These are phyloP conservation scores for Anticlea derivata DNA, from an alignment of 2,888 invertebrate genomes.

Conservation along the genomic window DNA sequence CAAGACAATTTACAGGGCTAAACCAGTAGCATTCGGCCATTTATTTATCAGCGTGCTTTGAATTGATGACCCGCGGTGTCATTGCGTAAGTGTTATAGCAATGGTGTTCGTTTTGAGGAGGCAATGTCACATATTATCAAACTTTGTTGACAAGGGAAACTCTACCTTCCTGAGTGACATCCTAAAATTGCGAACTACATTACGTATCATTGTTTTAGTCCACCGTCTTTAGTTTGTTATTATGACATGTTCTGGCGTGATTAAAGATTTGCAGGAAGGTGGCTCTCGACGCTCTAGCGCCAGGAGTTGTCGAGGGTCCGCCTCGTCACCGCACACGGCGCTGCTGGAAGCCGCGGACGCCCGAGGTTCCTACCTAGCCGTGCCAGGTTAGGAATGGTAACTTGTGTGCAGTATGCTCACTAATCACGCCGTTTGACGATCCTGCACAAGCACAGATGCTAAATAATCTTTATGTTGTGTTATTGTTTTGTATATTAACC, in stretches of 20 bases:
- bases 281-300: conserved; percentile 76
- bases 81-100: too few relatives aligned
- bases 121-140: too few relatives aligned
- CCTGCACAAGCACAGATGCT: conserved; percentile 56
- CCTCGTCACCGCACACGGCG: conserved; percentile 78
- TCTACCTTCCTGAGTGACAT: too few relatives aligned
- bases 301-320: conserved; percentile 72
- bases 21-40: too few relatives aligned
- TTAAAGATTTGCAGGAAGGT: conserved; percentile 80
- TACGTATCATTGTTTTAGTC: not conserved
- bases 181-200: too few relatives aligned
- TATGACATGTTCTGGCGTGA: conserved; percentile 47
- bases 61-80: too few relatives aligned
- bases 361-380: conserved; percentile 85
- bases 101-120: too few relatives aligned
- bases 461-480: conserved; percentile 50
- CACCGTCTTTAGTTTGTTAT: not conserved
- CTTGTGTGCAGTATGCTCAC: conserved; percentile 38
- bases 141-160: too few relatives aligned
- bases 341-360: conserved; percentile 82
- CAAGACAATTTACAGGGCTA: too few relatives aligned
- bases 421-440: conserved; percentile 59
- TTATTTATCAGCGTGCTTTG: too few relatives aligned
- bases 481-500: conserved; percentile 11
- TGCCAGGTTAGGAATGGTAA: conserved; percentile 81